Evolutionary conservation across 2,797 vertebrate genomes (phyloP).

Genomic region (Poecile montanus): DNA sequence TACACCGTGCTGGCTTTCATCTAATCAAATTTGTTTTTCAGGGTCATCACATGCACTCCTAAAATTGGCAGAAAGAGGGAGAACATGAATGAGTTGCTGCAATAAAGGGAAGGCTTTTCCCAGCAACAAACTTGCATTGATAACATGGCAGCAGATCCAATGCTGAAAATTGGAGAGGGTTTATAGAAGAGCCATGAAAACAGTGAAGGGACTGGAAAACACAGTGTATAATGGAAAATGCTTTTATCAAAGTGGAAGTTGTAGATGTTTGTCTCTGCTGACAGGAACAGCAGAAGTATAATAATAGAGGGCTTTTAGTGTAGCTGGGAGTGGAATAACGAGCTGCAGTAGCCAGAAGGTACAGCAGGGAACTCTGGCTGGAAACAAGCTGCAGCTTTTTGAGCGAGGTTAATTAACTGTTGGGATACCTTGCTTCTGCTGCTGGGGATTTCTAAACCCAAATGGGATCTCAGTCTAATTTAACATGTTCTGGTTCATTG

Average conservation of each 20-base stretch:
- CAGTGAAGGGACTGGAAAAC: slow-evolving; percentile 29
- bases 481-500: neutral
- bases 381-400: slow-evolving; percentile 41
- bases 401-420: slow-evolving; percentile 47
- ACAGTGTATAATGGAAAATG: slow-evolving; percentile 3
- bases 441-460: neutral
- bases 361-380: slow-evolving; percentile 2
- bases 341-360: slow-evolving; percentile 52
- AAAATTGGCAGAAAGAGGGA: slow-evolving; percentile 46
- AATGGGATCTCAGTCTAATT: neutral
- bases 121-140: slow-evolving; percentile 19
- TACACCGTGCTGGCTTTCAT: neutral
- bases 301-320: slow-evolving; percentile 47
- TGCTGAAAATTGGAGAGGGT: slow-evolving; percentile 47
- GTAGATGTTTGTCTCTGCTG: slow-evolving; percentile 56
- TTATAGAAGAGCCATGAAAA: slow-evolving; percentile 47
- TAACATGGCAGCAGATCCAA: neutral
- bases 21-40: slow-evolving; percentile 36
- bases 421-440: slow-evolving; percentile 42
- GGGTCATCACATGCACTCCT: slow-evolving; percentile 28
- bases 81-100: slow-evolving; percentile 23
- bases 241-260: slow-evolving; percentile 40
- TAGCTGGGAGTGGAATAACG: slow-evolving; percentile 30
- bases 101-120: slow-evolving; percentile 61
- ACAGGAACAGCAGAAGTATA: slow-evolving; percentile 44